Base-by-base conservation (phyloP, 1,140 invertebrate genomes). In the Bombus cullumanus region DNA sequence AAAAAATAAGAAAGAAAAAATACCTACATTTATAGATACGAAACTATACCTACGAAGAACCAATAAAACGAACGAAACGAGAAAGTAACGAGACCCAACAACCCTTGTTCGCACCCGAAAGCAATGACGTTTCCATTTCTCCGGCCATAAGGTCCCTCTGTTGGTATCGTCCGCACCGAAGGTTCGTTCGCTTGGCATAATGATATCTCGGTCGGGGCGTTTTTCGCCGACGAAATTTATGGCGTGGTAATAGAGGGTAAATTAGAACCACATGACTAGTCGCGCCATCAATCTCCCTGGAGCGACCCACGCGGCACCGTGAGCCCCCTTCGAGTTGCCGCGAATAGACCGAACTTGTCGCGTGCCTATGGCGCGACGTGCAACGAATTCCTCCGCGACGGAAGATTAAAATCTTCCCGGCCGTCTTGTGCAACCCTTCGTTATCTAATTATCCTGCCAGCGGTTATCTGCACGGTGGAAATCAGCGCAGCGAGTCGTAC, bases 251-350 rank as follows among this genome's bases (percentile, higher is more conserved):
- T 92, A 90, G 91, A 92, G 91, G 91, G 89, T 90, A 92, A 92
- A 92, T 92, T 92, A 92, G 91, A 92, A 92, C 85, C 92, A 92
- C 91, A 92, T 92, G 92, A 92, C 91, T 88, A 87, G 87, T 85
- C 88, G 43, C 79, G 82, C 90, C 90, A 92, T 92, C 89, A 92
- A 92, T 92, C 91, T 91, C 88, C 81, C 57, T 59, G 73, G 76
- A 64, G 71, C 86, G 64, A 83, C 75, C n/a, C 31, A 57, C 18
- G 18, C 22, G 5, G 18, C 6, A 53, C 47, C 47, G 5, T 8
- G 6, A 22, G 71, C 66, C 13, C 81, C 78, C 39, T 73, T 53
- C 62, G 47, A 53, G 47, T 2, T 53, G 18, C 82, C 64, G 64
- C 71, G 85, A 90, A 88, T 88, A 89, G 91, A 90, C 90, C 88